phyloP scores from a whole-genome alignment of 1,140 invertebrate genomes.

The Drosophila pandora region DNA sequence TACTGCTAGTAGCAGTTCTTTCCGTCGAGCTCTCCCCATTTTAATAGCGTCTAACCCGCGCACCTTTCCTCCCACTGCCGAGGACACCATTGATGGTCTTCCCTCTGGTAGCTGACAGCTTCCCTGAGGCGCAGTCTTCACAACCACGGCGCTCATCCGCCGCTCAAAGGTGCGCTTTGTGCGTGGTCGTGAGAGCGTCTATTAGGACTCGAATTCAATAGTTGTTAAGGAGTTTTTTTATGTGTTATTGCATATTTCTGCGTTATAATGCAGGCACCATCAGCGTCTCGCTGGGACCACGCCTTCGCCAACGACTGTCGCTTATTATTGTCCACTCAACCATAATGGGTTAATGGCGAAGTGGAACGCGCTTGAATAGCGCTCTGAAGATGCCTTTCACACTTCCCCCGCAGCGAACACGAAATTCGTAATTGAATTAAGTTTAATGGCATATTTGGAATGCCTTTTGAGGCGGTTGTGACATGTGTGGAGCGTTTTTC shows the following conservation, averaged over 20 bases:
- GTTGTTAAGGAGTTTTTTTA: constrained; percentile 67
- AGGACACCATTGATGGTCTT: not conserved
- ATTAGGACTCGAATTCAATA: constrained; percentile 69
- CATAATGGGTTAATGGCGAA: constrained; percentile 82
- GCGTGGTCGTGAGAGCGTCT: constrained; percentile 51
- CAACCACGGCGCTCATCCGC: constrained; percentile 34
- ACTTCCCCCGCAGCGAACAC: constrained; percentile 40
- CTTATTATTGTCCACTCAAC: constrained; percentile 73
- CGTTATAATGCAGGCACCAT: constrained; percentile 34
- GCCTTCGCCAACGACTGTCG: constrained; percentile 17
- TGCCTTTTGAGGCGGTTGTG: constrained; percentile 43
- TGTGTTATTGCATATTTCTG: constrained; percentile 79
- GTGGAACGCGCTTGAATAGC: constrained; percentile 74
- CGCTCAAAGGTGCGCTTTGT: constrained; percentile 73
- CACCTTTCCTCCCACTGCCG: no score
- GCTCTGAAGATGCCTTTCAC: constrained; percentile 11
- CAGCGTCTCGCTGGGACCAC: constrained; percentile 10
- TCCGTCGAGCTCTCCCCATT: not conserved
- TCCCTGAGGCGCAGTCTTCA: constrained; percentile 22
- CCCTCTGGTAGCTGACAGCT: constrained; percentile 38
- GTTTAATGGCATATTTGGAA: constrained; percentile 80
- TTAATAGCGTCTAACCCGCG: constrained; percentile 5
- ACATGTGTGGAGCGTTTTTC: constrained; percentile 43
- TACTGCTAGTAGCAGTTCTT: constrained; percentile 3
- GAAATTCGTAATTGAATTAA: constrained; percentile 81